Evolutionary conservation across 2,797 vertebrate genomes (phyloP), one percentile per base, ranked within the genome.

Genomic region (Sorex maritimensis): DNA sequence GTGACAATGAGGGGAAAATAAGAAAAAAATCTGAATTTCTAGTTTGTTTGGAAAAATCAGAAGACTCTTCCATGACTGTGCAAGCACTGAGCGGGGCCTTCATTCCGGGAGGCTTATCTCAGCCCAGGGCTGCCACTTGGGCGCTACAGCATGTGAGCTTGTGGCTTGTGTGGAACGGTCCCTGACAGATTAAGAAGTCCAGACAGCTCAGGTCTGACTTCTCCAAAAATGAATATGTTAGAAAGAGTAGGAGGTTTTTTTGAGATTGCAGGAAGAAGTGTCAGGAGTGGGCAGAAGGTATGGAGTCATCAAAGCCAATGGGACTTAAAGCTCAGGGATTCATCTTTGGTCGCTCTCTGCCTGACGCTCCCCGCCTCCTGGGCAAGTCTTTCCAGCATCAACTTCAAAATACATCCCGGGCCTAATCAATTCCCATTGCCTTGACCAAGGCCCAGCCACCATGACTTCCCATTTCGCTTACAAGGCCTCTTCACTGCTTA

Each of bases 1-100:
- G 3, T 19, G 15, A 61, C 21, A 61, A 61, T 61, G 4, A 61
- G 3, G 58, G 19, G 58, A 61, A 61, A 61, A 2, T 21, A 61
- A 61, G 19, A 58, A 13, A 5, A 21, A 61, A 61, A 61, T 23
- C 19, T 23, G 58, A 17, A 61, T 82, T 82, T 88, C 49, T n/a
- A 67, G 10, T 71, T 83, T 92, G n/a, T 63, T 58, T 91, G 89
- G 44, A 93, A 86, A 95, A 86, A 14, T 61, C 73, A 58, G 9
- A 86, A 88, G 46, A 34, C 8, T 67, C 28, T 67, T 67, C 28
- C n/a, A 11, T 67, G 24, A 67, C 6, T 0, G 38, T 38, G 6
- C 52, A 38, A 78, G 74, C 41, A 17, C 0, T 38, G 21, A 67
- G 58, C 14, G 0, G 55, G 52, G 65, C 38, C 19, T 23, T 67